These are phyloP conservation scores for Carterocephalus palaemon DNA, from an alignment of 2,888 invertebrate genomes.

Conservation along the genomic window DNA sequence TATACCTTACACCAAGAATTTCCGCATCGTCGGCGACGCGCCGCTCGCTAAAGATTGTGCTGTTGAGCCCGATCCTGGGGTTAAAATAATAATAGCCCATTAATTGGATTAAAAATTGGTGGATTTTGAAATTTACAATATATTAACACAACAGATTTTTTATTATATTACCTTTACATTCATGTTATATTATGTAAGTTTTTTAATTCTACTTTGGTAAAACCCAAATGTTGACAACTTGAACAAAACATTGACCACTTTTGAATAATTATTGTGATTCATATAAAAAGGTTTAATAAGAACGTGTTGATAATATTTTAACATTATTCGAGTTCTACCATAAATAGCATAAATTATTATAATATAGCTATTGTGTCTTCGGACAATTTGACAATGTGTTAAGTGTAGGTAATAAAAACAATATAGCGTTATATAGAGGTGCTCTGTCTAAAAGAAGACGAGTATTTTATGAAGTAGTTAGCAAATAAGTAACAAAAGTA, in stretches of 20 bases:
- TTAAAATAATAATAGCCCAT: slow-evolving; percentile 69
- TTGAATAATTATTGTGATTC: too few relatives aligned
- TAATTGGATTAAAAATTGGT: slow-evolving; percentile 36
- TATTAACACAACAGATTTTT: too few relatives aligned
- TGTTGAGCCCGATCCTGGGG: slow-evolving; percentile 64
- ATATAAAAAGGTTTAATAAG: too few relatives aligned
- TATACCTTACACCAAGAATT: slow-evolving; percentile 83
- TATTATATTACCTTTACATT: slow-evolving; percentile 5
- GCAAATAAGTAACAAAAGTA: neutral
- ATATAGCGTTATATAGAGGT: neutral
- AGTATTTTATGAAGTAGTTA: neutral
- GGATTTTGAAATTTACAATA: too few relatives aligned
- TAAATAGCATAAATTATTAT: too few relatives aligned
- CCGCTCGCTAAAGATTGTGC: slow-evolving; percentile 66
- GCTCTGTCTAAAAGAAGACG: neutral
- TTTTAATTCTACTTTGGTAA: too few relatives aligned
- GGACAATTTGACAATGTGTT: slow-evolving; percentile 1
- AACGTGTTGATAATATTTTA: too few relatives aligned
- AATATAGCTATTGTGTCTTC: too few relatives aligned
- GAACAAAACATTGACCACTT: too few relatives aligned
- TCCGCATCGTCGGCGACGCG: slow-evolving; percentile 78
- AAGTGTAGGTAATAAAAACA: neutral
- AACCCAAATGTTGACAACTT: too few relatives aligned
- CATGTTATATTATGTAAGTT: slow-evolving; percentile 3
- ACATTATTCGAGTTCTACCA: too few relatives aligned